phyloP scores from a whole-genome alignment of 2,113 vertebrate species.

The Crocuta crocuta region DNA sequence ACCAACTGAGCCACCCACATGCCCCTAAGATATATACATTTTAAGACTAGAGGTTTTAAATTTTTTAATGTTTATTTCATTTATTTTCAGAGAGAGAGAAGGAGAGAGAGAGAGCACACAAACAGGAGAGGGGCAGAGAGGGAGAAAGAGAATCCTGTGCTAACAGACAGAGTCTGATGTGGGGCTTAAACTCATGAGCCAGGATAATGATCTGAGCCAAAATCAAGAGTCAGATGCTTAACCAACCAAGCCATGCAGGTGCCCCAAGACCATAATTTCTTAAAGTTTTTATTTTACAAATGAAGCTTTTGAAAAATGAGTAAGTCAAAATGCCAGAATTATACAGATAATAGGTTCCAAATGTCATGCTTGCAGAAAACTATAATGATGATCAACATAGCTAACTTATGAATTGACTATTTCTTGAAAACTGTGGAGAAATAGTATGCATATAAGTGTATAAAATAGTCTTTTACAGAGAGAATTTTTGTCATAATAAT shows the following conservation, averaged over 20 bases:
- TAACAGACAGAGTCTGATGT: background rate
- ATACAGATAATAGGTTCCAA: background rate
- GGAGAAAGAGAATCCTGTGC: too few relatives aligned
- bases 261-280: background rate
- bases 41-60: too few relatives aligned
- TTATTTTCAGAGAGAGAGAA: too few relatives aligned
- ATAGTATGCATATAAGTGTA: background rate
- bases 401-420: background rate
- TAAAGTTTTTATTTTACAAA: slow-evolving; percentile 24
- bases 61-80: too few relatives aligned
- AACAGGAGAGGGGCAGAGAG: too few relatives aligned
- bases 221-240: too few relatives aligned
- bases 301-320: slow-evolving; percentile 30
- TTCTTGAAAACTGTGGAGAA: slow-evolving; percentile 11
- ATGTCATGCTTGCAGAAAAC: background rate
- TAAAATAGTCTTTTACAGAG: background rate
- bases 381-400: background rate
- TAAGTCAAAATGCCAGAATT: background rate
- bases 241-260: too few relatives aligned
- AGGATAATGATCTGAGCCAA: too few relatives aligned
- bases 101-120: too few relatives aligned
- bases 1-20: too few relatives aligned
- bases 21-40: too few relatives aligned
- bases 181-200: too few relatives aligned
- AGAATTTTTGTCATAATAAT: background rate